Evolutionary conservation across 2,113 vertebrate genomes (phyloP).

Genomic region (Galemys pyrenaicus): DNA sequence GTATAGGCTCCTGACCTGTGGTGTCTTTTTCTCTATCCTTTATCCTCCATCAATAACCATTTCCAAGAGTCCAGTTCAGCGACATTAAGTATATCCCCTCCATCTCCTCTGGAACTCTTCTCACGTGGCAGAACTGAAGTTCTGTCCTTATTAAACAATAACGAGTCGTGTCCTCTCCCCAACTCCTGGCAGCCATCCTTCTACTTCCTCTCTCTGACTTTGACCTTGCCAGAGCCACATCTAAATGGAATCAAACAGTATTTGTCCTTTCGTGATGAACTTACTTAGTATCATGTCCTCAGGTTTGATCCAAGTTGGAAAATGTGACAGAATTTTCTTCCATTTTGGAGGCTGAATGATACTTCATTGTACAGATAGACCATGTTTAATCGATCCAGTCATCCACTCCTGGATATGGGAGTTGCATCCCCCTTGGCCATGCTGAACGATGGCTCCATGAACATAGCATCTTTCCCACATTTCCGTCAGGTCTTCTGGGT

Average conservation of each 20-base stretch:
- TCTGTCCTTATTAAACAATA: background rate
- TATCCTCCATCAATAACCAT: background rate
- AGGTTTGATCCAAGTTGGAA: background rate
- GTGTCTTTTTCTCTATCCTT: no score
- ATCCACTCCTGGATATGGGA: no score
- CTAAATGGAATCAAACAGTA: background rate
- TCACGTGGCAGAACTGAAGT: background rate
- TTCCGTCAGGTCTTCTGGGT: background rate
- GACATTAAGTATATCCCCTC: fast-evolving
- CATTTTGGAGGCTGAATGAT: background rate
- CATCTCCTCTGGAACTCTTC: background rate
- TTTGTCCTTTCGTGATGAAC: background rate
- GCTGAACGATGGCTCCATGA: background rate
- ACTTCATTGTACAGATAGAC: background rate
- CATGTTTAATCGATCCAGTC: background rate
- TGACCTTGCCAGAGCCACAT: background rate
- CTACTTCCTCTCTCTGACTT: background rate
- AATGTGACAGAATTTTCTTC: background rate
- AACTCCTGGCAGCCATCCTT: fast-evolving
- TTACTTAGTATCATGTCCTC: background rate
- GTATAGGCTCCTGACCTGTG: no score
- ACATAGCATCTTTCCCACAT: background rate
- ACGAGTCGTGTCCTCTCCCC: no score
- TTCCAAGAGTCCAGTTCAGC: background rate
- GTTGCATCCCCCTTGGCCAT: background rate